Percentiles rank a stretch among this genome's conserved stretches.
phyloP scores from a whole-genome alignment of 2,113 vertebrate genomes.

The Neoarius graeffei region DNA sequence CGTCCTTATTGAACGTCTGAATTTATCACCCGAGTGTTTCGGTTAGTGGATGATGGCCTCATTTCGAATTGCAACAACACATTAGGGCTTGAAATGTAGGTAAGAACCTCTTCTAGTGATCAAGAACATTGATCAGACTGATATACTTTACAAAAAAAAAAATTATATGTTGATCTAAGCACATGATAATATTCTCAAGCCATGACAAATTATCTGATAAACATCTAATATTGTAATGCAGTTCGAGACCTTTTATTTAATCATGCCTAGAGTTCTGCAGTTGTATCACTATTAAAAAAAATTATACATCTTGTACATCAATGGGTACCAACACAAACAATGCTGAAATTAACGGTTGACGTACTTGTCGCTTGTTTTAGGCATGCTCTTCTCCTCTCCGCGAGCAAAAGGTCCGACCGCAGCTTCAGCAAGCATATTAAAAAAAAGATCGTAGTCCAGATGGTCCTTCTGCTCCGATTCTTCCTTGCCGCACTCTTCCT shows the following conservation, averaged over 20 bases:
- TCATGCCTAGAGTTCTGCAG: not conserved
- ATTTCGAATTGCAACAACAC: not conserved
- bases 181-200: not conserved
- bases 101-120: not conserved
- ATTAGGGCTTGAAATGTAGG: not conserved
- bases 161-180: not conserved
- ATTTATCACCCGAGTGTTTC: not conserved
- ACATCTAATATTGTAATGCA: not conserved
- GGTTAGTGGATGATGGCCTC: not conserved
- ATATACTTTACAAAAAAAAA: no score
- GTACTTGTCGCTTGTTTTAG: constrained; percentile 92
- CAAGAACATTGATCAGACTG: not conserved
- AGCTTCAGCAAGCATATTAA: constrained; percentile 88
- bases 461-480: constrained; percentile 67
- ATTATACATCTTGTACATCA: not conserved
- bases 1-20: not conserved
- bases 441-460: constrained; percentile 83
- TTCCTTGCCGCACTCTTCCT: constrained; percentile 55
- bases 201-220: not conserved
- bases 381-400: constrained; percentile 95
- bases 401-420: constrained; percentile 91
- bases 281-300: constrained; percentile 1
- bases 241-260: not conserved
- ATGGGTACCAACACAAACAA: not conserved
- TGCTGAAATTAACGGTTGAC: constrained; percentile 40